Base-by-base conservation (phyloP, 1,140 invertebrate species). In the Ceratina australensis region DNA sequence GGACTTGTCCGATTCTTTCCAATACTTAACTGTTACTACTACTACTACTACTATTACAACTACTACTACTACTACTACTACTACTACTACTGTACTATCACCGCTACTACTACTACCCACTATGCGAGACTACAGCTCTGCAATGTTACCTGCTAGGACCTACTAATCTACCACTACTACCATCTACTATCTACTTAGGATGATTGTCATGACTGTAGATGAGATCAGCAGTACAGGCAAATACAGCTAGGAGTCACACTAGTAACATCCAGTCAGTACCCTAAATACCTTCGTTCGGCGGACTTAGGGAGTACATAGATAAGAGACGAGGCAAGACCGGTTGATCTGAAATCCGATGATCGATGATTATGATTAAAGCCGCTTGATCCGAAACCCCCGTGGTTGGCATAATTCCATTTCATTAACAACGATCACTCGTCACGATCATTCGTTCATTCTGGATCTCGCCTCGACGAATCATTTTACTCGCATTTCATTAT, bases 301-400 rank as follows among this genome's bases (percentile, higher is more conserved):
- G 90, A 86, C 72, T 87, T 92, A 92, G 92, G 91, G 92, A 92
- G 92, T 92, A 92, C 91, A 92, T 92, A 92, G 92, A 92, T 92
- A 88, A 82, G 18, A 61, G 59, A 68, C 79, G 82, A 84, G 72
- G 56, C 80, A 83, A 84, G 78, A 73, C 79, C 33, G 52, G 72
- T 80, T 77, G 63, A 80, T 68, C 64, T 77, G 57, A 57, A 12
- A 20, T n/a, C 64, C 22, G 18, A 42, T 42, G 33, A 42, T 42
- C 33, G 33, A 42, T 42, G 5, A 42, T 42, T 0, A 42, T 42
- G 5, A 52, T 52, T 52, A 54, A 16, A n/a, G 13, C n/a, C n/a
- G 52, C 13, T 54, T 18, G n/a, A 54, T 54, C 4, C n/a, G 16
- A 3, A 54, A n/a, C n/a, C 16, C 16, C 52, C 52, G 52, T n/a